These are phyloP conservation scores for Lasius fuliginosus DNA, from an alignment of 2,888 invertebrate species.

Conservation along the genomic window DNA sequence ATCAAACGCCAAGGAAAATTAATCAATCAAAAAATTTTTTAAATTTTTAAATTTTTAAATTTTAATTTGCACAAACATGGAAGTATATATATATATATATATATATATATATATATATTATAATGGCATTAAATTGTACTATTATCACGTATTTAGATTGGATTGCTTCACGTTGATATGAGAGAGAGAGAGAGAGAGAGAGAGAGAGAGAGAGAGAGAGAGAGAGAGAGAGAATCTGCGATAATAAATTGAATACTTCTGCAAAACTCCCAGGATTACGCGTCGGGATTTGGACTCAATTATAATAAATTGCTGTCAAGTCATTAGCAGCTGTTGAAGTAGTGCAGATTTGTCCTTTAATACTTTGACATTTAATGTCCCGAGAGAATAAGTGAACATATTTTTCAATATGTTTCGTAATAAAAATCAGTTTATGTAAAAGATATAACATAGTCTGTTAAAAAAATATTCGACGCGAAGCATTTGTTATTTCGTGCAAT, in stretches of 20 bases:
- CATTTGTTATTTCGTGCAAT: background rate
- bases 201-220: background rate
- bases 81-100: background rate
- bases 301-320: background rate
- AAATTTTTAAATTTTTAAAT: background rate
- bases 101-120: no score
- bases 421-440: background rate
- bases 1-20: background rate
- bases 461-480: background rate
- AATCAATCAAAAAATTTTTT: background rate
- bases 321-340: background rate
- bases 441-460: background rate
- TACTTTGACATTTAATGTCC: background rate
- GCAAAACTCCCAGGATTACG: background rate
- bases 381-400: background rate
- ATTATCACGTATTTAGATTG: background rate
- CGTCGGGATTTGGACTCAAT: background rate
- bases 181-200: background rate
- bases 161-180: background rate
- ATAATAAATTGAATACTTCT: background rate
- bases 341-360: background rate
- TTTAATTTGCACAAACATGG: background rate
- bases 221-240: background rate
- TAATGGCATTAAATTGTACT: background rate
- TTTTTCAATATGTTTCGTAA: background rate